These are phyloP conservation scores for Clarias gariepinus DNA, from an alignment of 2,113 vertebrate species.

Conservation along the genomic window DNA sequence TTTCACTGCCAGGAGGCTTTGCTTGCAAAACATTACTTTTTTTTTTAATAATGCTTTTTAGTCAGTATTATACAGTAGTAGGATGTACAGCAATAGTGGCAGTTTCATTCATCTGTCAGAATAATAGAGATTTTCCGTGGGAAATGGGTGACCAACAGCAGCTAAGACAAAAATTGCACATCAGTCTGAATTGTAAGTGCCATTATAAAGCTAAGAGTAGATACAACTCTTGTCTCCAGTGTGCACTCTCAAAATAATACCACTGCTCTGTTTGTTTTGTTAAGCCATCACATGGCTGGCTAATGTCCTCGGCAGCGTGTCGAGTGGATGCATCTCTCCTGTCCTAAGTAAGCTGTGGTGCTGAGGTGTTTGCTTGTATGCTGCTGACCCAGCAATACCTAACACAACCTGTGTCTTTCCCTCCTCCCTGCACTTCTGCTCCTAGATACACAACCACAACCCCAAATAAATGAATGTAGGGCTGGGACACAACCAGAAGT, in stretches of 20 bases:
- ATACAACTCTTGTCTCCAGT: background rate
- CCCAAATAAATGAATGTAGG: too few relatives aligned
- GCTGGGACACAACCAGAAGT: background rate
- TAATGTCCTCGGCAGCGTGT: constrained; percentile 51
- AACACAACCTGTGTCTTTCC: constrained; percentile 16
- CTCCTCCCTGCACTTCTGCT: background rate
- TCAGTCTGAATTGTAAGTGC: constrained; percentile 5
- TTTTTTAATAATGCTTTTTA: constrained; percentile 22
- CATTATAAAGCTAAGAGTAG: background rate
- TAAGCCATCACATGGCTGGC: constrained; percentile 54
- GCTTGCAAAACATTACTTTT: constrained; percentile 8
- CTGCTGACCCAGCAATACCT: constrained; percentile 68
- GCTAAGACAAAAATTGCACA: background rate
- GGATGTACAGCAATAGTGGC: background rate
- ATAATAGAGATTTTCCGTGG: background rate
- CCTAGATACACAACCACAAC: too few relatives aligned
- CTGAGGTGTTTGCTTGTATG: constrained; percentile 58
- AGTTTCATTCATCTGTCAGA: constrained; percentile 10
- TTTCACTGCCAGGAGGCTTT: constrained; percentile 10
- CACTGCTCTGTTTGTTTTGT: background rate
- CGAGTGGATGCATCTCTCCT: constrained; percentile 48
- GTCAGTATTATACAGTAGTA: constrained; percentile 22
- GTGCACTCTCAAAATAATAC: constrained; percentile 21
- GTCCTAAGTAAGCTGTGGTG: constrained; percentile 59
- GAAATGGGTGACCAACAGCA: background rate